Base-by-base conservation (phyloP, 2,888 invertebrate genomes). In the Perizoma flavofasciatum region DNA sequence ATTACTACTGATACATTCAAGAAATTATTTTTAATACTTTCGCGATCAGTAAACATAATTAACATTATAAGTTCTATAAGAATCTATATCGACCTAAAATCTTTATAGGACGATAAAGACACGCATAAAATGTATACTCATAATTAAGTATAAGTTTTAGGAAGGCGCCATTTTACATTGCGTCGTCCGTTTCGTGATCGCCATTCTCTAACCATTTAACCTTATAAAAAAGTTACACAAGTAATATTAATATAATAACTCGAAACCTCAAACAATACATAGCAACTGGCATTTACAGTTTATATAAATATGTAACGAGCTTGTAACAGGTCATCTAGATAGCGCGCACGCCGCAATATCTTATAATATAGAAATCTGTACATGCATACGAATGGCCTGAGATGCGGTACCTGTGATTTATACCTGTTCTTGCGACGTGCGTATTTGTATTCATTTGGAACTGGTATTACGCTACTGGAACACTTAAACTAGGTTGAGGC, bases 311-410 rank as follows among this genome's bases (percentile, higher is more conserved):
- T 35, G 37, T 32, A 37, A 43, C 41, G 35, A 41, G 48, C 11
- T 39, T 45, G 35, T 59, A 46, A 46, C 55, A 55, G 46, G 56
- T 49, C 56, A 52, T 52, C 56, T 7, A 46, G 49, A 55, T 44
- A 54, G 10, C 49, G 40, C 47, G 45, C 33, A 22, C 35, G 41
- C 10, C 49, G 49, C 49, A 39, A 35, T 59, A 55, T 51, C 59
- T 39, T 55, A n/a, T 55, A 41, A 49, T 49, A 40, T 48, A 49
- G 49, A 37, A 40, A 10, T 41, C 32, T 9, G 39, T 33, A 34
- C 39, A 46, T 61, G 57, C 61, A 56, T 57, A 57, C 57, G 37
- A 61, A 57, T 57, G 22, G 49, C 43, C 41, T n/a, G 41, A 61
- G 49, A 61, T 54, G 53, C 37, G 22, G 37, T 44, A 45, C 10